Percentiles rank a stretch among this genome's conserved stretches.
Evolutionary conservation across 2,797 vertebrate species (phyloP).

Genomic region (Paedocypris micromegethes): DNA sequence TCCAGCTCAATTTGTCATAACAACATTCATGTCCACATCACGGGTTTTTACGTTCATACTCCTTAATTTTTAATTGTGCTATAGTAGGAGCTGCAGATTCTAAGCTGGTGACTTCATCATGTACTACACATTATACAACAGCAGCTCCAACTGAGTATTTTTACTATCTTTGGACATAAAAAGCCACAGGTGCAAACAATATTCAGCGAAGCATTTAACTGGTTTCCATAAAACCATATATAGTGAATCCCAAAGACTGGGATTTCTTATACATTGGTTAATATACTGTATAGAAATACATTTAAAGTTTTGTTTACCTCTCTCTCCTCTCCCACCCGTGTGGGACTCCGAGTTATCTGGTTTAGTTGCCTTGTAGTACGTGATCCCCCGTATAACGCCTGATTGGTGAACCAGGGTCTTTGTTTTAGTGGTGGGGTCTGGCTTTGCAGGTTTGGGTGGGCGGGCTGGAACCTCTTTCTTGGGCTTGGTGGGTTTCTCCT

Average conservation of each 20-base stretch:
- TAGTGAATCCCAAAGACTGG: too few relatives aligned
- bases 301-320: neutral
- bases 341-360: conserved; percentile 56
- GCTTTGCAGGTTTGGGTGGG: conserved; percentile 50
- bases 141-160: neutral
- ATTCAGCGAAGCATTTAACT: neutral
- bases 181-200: conserved; percentile 22
- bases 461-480: conserved; percentile 75
- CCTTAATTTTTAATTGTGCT: too few relatives aligned
- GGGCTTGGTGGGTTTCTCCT: conserved; percentile 82
- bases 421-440: conserved; percentile 75
- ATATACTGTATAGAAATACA: too few relatives aligned
- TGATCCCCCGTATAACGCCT: conserved; percentile 83
- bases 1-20: too few relatives aligned
- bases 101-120: conserved; percentile 9
- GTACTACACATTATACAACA: neutral
- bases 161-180: conserved; percentile 1
- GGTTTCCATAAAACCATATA: too few relatives aligned
- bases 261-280: too few relatives aligned
- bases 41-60: too few relatives aligned
- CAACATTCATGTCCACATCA: too few relatives aligned
- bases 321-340: conserved; percentile 66
- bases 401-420: conserved; percentile 74
- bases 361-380: conserved; percentile 88
- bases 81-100: neutral